phyloP scores from a whole-genome alignment of 1,140 invertebrate species.

The Meloidogyne exigua region DNA sequence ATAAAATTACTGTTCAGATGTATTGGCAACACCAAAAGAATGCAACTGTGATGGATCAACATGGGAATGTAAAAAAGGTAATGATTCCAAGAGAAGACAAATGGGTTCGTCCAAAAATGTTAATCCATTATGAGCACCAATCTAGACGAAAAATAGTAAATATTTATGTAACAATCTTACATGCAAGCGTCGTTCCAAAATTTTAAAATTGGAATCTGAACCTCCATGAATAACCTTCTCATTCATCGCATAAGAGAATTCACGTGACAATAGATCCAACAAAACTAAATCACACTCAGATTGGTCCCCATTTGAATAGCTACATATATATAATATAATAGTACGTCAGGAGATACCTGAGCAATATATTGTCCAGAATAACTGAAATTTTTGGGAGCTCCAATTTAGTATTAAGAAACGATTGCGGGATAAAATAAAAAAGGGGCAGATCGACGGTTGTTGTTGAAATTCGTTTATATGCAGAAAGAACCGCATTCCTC shows the following conservation, averaged over 20 bases:
- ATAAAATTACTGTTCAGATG: neutral
- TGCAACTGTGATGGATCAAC: neutral
- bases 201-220: neutral
- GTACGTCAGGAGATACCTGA: neutral
- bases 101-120: slow-evolving; percentile 44
- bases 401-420: neutral
- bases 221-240: neutral
- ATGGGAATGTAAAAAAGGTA: neutral
- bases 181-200: slow-evolving; percentile 13
- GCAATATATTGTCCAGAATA: slow-evolving; percentile 17
- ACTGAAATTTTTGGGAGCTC: neutral
- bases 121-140: slow-evolving; percentile 47
- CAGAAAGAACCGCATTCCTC: slow-evolving; percentile 3
- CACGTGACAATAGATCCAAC: slow-evolving; percentile 4
- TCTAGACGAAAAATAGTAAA: slow-evolving; percentile 8
- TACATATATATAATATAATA: neutral
- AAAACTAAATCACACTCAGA: slow-evolving; percentile 1
- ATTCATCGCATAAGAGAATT: slow-evolving; percentile 15
- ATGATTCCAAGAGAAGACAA: slow-evolving; percentile 23
- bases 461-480: slow-evolving; percentile 5
- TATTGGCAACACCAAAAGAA: slow-evolving; percentile 19
- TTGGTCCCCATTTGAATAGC: neutral
- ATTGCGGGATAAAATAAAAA: slow-evolving; percentile 5
- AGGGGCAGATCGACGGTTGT: neutral
- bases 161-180: neutral